Evolutionary conservation across 1,140 invertebrate genomes (phyloP), one percentile per base, ranked within the genome.

Genomic region (Calliphora vicina): DNA sequence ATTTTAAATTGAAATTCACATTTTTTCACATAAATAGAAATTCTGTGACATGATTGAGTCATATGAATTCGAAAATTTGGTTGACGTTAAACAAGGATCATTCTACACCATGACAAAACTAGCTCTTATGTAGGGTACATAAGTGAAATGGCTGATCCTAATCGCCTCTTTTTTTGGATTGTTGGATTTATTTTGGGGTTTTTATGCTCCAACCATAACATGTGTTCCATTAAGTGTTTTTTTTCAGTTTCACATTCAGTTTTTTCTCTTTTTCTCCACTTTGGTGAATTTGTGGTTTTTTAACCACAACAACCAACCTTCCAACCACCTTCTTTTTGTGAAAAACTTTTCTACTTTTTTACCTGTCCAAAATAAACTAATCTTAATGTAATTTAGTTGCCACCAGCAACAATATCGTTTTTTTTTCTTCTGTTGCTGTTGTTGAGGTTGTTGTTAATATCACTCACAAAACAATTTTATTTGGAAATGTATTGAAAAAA

Each of bases 321-420:
- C n/a, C 29, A 35, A 50, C 61, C 61, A 67, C 23, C 23, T 67
- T 67, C 20, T 67, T 67, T 67, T 67, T 67, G 61, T n/a, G 61
- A 67, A 67, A 67, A 67, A 57, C 50, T 57, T 57, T 57, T 57
- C n/a, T 57, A 13, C 13, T 67, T 23, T 23, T 67, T 67, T 67
- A 67, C 61, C 61, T 67, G 61, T 67, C n/a, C 2, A 67, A 67
- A 67, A 67, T 67, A 67, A 67, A 67, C 61, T 12, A 67, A 67
- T n/a, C n/a, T 67, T 67, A 67, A 67, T 67, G 61, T 67, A 67
- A 67, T 67, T 67, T 67, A 67, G 61, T 67, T 67, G 61, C 61
- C 61, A 67, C 20, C 61, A 67, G 20, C 61, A 67, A 67, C 61
- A 67, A 23, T 23, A 57, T 17, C 50, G 4, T n/a, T 50, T 45